These are phyloP conservation scores for Scortum barcoo DNA, from an alignment of 2,113 vertebrate species.

Conservation along the genomic window DNA sequence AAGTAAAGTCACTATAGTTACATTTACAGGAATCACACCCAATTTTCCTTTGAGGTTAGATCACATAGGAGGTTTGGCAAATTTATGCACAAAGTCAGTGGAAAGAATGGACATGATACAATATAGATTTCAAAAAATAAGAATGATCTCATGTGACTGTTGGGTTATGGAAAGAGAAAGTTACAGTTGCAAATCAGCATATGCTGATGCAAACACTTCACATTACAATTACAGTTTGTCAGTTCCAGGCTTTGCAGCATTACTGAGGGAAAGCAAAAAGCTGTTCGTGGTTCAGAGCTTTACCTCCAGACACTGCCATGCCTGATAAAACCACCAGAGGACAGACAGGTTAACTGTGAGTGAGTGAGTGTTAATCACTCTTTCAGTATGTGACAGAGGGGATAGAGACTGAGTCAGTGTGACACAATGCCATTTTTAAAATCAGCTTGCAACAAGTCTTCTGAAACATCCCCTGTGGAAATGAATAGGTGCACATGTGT, in stretches of 20 bases:
- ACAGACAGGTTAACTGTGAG: constrained; percentile 1
- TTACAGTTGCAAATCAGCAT: too few species aligned
- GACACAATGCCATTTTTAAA: constrained; percentile 32
- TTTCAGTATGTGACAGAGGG: constrained; percentile 1
- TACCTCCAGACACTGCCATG: not conserved
- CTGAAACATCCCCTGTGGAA: not conserved
- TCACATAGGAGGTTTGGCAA: not conserved
- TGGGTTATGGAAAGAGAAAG: too few species aligned
- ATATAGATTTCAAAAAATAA: not conserved
- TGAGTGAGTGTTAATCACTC: not conserved
- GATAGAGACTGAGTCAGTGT: not conserved
- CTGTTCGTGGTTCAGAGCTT: not conserved
- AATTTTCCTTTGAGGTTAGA: not conserved
- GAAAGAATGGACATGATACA: not conserved
- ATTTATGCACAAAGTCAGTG: too few species aligned
- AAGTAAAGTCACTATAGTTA: not conserved
- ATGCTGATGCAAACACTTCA: not conserved
- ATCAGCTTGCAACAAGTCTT: constrained; percentile 20
- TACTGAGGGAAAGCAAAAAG: not conserved
- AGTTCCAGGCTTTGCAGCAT: not conserved
- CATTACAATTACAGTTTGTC: not conserved
- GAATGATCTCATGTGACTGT: not conserved
- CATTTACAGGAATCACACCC: not conserved
- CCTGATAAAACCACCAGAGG: not conserved
- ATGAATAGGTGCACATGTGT: not conserved